These are phyloP conservation scores for Papilio dardanus DNA, from an alignment of 1,140 invertebrate species.

Conservation along the genomic window DNA sequence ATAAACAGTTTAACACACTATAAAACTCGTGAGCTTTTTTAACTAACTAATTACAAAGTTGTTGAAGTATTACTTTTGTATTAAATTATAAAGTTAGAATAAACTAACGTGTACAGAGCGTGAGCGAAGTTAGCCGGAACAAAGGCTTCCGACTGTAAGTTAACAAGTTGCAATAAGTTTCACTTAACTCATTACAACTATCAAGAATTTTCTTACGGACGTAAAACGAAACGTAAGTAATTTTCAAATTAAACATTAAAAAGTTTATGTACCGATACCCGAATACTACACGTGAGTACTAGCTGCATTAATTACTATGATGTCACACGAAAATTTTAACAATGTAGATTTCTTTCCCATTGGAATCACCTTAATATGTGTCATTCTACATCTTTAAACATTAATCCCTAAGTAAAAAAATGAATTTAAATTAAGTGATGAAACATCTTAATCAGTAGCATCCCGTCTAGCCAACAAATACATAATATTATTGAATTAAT, in stretches of 20 bases:
- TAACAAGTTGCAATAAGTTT: slow-evolving; percentile 26
- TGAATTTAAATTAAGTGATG: too few relatives aligned
- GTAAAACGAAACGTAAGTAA: not conserved
- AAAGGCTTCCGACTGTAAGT: slow-evolving; percentile 24
- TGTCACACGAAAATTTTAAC: too few relatives aligned
- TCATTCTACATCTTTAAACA: too few relatives aligned
- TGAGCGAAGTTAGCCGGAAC: slow-evolving; percentile 14
- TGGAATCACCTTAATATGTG: too few relatives aligned
- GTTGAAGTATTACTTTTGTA: slow-evolving; percentile 3
- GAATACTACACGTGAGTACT: too few relatives aligned
- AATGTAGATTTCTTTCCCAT: too few relatives aligned
- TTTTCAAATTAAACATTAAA: not conserved
- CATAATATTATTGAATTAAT: not conserved
- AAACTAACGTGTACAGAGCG: slow-evolving; percentile 20
- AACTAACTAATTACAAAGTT: slow-evolving; percentile 5
- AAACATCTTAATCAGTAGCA: too few relatives aligned
- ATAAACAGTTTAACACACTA: not conserved
- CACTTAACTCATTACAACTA: slow-evolving; percentile 17
- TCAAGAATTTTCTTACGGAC: not conserved
- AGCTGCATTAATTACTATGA: too few relatives aligned
- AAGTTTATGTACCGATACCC: too few relatives aligned
- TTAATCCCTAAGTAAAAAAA: too few relatives aligned
- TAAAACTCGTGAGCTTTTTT: not conserved
- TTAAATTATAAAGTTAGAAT: slow-evolving; percentile 12
- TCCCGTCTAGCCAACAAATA: too few relatives aligned